A percentile compares a stretch with the other conserved stretches of the same genome.
phyloP scores from a whole-genome alignment of 1,140 invertebrate genomes.

The Atta cephalotes region DNA sequence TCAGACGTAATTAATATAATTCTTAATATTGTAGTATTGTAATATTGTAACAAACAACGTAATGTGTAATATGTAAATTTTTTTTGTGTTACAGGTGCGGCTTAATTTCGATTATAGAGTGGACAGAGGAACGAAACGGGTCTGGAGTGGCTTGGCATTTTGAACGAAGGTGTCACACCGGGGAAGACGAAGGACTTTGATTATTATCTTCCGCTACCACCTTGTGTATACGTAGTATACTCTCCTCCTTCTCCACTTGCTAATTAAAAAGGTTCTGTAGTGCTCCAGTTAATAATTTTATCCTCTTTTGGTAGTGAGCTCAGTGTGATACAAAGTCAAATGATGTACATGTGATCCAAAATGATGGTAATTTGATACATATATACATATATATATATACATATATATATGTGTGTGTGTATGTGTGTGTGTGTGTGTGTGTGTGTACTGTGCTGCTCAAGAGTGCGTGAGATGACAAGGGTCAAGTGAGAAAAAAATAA shows the following conservation, averaged over 20 bases:
- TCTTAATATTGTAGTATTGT: background rate
- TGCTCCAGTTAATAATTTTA: conserved; percentile 78
- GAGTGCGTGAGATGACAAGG: conserved; percentile 67
- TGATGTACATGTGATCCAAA: conserved; percentile 74
- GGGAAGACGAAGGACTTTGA: conserved; percentile 81
- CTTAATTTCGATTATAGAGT: conserved; percentile 84
- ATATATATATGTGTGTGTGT: background rate
- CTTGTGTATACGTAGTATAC: conserved; percentile 78
- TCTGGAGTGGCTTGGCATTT: conserved; percentile 81
- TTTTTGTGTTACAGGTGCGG: conserved; percentile 84
- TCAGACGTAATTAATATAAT: background rate
- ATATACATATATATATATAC: conserved; percentile 39
- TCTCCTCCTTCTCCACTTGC: conserved; percentile 45
- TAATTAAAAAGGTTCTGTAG: conserved; percentile 72
- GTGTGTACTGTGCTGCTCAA: conserved; percentile 71
- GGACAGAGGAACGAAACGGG: conserved; percentile 83
- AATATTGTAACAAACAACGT: background rate
- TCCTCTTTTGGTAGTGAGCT: conserved; percentile 73
- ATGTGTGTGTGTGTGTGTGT: conserved; percentile 55
- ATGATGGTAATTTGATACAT: conserved; percentile 72
- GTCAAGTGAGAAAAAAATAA: conserved; percentile 39
- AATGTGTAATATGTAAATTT: background rate
- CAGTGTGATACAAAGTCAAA: conserved; percentile 82
- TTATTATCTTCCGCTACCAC: conserved; percentile 70
- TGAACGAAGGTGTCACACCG: conserved; percentile 81